phyloP scores from a whole-genome alignment of 92 coral and sea anemone genomes.

The Porites lobata region DNA sequence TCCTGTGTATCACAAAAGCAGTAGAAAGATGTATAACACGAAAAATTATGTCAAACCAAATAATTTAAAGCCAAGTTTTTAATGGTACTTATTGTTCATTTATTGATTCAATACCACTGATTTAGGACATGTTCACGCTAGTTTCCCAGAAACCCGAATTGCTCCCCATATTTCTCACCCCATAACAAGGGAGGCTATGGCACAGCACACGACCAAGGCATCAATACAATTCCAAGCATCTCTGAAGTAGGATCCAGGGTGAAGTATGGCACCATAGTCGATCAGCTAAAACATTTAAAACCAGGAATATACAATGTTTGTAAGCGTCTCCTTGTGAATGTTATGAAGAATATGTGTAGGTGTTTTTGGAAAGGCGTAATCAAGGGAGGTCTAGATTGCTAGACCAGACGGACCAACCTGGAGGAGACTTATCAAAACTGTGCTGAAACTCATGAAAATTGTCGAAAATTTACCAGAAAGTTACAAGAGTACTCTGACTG shows the following conservation, averaged over 20 bases:
- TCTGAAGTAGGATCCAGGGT: constrained; percentile 97
- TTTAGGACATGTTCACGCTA: too few relatives aligned
- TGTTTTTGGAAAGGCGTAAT: too few relatives aligned
- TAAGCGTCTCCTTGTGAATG: neutral
- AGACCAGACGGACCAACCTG: too few relatives aligned
- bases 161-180: constrained; percentile 61
- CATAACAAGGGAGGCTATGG: constrained; percentile 95
- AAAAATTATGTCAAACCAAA: neutral
- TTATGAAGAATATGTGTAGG: neutral
- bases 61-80: too few relatives aligned
- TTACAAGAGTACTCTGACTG: too few relatives aligned
- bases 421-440: too few relatives aligned
- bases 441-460: too few relatives aligned
- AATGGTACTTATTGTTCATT: too few relatives aligned
- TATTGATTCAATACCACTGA: too few relatives aligned
- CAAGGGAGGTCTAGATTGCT: too few relatives aligned
- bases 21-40: neutral
- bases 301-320: neutral
- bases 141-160: neutral
- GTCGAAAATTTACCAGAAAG: too few relatives aligned
- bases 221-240: constrained; percentile 99
- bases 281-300: constrained; percentile 71
- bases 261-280: constrained; percentile 96
- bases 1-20: constrained; percentile 41
- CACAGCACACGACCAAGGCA: constrained; percentile 95